These are phyloP conservation scores for Trissolcus basalis DNA, from an alignment of 1,140 invertebrate genomes.

Conservation along the genomic window DNA sequence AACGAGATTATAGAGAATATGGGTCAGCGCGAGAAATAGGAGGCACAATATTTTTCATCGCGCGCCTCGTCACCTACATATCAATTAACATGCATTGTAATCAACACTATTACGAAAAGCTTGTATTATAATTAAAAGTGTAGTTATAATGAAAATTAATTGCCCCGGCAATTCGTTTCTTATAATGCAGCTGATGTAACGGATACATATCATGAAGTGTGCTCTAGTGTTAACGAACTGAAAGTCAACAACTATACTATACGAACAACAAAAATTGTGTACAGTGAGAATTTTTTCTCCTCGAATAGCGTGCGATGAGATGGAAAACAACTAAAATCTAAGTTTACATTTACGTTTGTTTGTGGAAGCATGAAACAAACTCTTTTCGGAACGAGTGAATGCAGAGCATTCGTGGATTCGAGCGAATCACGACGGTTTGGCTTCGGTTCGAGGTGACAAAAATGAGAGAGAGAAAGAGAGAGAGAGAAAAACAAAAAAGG, in stretches of 20 bases:
- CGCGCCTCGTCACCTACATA: constrained; percentile 69
- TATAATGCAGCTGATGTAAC: constrained; percentile 48
- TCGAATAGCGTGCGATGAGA: constrained; percentile 1
- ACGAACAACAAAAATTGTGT: constrained; percentile 21
- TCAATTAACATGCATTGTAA: constrained; percentile 68
- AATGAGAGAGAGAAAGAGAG: constrained; percentile 4
- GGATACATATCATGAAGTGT: constrained; percentile 72
- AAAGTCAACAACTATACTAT: constrained; percentile 25
- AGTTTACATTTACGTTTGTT: neutral
- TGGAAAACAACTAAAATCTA: neutral
- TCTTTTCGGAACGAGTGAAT: constrained; percentile 15
- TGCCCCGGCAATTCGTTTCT: constrained; percentile 24
- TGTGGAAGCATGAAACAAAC: constrained; percentile 10
- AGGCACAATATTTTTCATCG: constrained; percentile 58
- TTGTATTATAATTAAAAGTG: constrained; percentile 50
- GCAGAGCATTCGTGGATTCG: constrained; percentile 4
- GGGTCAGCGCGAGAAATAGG: constrained; percentile 53
- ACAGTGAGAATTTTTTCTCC: constrained; percentile 35
- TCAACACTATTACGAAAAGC: constrained; percentile 64
- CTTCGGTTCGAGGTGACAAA: constrained; percentile 12
- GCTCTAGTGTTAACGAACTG: constrained; percentile 60
- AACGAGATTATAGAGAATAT: constrained; percentile 45
- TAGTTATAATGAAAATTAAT: constrained; percentile 31
- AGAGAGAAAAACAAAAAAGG: constrained; percentile 44
- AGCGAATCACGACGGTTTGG: neutral